phyloP scores from a whole-genome alignment of 2,888 invertebrate genomes.

The Thymelicus acteon region DNA sequence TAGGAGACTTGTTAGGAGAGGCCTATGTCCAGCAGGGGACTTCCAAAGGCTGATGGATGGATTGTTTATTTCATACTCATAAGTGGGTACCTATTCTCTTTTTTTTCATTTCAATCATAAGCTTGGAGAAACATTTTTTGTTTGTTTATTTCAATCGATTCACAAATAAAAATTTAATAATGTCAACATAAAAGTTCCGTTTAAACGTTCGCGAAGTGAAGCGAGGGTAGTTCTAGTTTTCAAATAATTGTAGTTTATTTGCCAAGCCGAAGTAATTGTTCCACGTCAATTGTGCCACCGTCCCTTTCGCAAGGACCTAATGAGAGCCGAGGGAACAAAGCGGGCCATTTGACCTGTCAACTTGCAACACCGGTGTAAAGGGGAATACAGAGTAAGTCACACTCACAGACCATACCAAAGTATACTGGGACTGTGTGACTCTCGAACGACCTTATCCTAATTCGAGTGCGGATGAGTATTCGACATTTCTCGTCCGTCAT shows the following conservation, averaged over 20 bases:
- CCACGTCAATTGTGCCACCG: constrained; percentile 28
- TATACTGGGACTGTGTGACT: constrained; percentile 5
- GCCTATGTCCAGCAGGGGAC: too few relatives aligned
- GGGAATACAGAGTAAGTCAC: constrained; percentile 3
- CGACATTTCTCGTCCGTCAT: constrained; percentile 40
- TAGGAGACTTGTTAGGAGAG: too few relatives aligned
- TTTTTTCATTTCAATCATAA: too few relatives aligned
- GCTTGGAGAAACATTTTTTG: too few relatives aligned
- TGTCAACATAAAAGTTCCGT: too few relatives aligned
- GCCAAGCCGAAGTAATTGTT: constrained; percentile 31
- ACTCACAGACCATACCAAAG: constrained; percentile 9
- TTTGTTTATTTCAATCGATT: too few relatives aligned
- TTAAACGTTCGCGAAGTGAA: too few relatives aligned
- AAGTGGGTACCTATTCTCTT: too few relatives aligned
- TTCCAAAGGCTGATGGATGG: too few relatives aligned
- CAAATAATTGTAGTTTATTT: constrained; percentile 27
- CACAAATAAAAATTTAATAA: too few relatives aligned
- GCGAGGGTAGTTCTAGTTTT: neutral
- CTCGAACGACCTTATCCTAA: constrained; percentile 48
- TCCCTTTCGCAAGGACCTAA: constrained; percentile 32
- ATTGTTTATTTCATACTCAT: too few relatives aligned
- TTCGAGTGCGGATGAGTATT: constrained; percentile 45
- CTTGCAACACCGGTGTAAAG: constrained; percentile 31
- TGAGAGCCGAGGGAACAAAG: constrained; percentile 27
- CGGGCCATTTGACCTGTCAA: constrained; percentile 32